These are phyloP conservation scores for Corythucha ciliata DNA, from an alignment of 2,888 invertebrate species.

Conservation along the genomic window DNA sequence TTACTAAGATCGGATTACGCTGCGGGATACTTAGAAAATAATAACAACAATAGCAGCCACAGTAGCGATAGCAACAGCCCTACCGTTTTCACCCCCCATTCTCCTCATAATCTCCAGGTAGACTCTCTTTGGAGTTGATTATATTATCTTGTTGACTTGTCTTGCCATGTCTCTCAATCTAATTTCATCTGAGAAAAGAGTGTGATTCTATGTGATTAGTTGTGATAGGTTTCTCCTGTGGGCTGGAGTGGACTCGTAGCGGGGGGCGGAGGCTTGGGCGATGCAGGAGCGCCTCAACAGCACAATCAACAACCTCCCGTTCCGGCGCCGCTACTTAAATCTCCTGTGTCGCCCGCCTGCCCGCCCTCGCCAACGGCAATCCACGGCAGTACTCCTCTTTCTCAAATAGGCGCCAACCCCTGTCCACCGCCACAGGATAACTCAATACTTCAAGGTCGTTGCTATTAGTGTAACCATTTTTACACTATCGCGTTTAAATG, in stretches of 20 bases:
- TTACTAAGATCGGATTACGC: conserved; percentile 70
- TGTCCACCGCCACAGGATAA: conserved; percentile 49
- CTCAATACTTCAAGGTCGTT: conserved; percentile 44
- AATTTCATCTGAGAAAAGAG: too few species aligned
- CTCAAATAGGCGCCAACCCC: conserved; percentile 70
- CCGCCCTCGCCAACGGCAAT: conserved; percentile 47
- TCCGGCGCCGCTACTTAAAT: too few species aligned
- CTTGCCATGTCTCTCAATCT: too few species aligned
- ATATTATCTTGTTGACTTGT: too few species aligned
- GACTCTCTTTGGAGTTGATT: neutral
- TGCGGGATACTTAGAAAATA: conserved; percentile 38
- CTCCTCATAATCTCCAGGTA: conserved; percentile 38
- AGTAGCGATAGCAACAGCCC: conserved; percentile 38
- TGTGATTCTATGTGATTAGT: conserved; percentile 33
- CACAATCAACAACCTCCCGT: too few species aligned
- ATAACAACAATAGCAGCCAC: conserved; percentile 38
- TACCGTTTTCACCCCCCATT: conserved; percentile 36
- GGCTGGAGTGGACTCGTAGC: conserved; percentile 30
- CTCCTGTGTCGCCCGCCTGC: conserved; percentile 31
- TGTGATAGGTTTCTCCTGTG: conserved; percentile 32
- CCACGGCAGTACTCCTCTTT: conserved; percentile 76
- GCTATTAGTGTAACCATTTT: neutral
- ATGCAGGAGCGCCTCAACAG: conserved; percentile 34
- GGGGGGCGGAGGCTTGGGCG: conserved; percentile 28
- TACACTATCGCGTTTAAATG: neutral